Evolutionary conservation across 2,888 invertebrate genomes (phyloP).

Genomic region (Pardosa pseudoannulata): DNA sequence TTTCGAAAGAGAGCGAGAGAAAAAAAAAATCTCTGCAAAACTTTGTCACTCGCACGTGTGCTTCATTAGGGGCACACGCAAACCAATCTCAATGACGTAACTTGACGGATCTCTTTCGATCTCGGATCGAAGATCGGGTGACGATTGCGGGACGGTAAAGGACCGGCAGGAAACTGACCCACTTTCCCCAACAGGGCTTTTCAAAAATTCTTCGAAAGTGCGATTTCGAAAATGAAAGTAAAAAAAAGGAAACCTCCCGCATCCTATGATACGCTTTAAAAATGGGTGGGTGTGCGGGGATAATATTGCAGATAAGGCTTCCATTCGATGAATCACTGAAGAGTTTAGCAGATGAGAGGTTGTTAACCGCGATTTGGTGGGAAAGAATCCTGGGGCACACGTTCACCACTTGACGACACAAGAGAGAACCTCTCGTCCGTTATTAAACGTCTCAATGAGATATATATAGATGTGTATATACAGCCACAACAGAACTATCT

Average conservation of each 20-base stretch:
- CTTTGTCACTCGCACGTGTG: conserved; percentile 30
- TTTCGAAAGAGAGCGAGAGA: no score
- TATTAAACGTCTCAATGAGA: no score
- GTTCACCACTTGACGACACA: background rate
- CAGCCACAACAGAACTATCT: no score
- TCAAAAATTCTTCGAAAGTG: conserved; percentile 30
- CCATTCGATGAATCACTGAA: conserved; percentile 44
- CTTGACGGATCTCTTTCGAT: conserved; percentile 46
- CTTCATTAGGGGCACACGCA: conserved; percentile 43
- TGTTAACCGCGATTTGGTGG: background rate
- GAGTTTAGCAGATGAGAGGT: conserved; percentile 28
- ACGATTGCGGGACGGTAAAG: conserved; percentile 17
- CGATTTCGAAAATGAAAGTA: conserved; percentile 27
- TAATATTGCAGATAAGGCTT: conserved; percentile 36
- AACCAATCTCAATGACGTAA: conserved; percentile 37
- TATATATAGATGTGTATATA: no score
- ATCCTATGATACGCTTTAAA: conserved; percentile 30
- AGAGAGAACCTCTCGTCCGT: no score
- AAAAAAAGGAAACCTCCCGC: no score
- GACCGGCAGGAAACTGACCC: conserved; percentile 45
- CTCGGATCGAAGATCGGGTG: conserved; percentile 35
- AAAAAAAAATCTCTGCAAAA: background rate
- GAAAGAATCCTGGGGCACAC: background rate
- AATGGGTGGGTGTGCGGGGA: conserved; percentile 22
- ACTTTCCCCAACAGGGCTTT: conserved; percentile 42